Evolutionary conservation across 1,140 invertebrate species (phyloP), one percentile per base, ranked within the genome.

Genomic region (Schlechtendalia chinensis): DNA sequence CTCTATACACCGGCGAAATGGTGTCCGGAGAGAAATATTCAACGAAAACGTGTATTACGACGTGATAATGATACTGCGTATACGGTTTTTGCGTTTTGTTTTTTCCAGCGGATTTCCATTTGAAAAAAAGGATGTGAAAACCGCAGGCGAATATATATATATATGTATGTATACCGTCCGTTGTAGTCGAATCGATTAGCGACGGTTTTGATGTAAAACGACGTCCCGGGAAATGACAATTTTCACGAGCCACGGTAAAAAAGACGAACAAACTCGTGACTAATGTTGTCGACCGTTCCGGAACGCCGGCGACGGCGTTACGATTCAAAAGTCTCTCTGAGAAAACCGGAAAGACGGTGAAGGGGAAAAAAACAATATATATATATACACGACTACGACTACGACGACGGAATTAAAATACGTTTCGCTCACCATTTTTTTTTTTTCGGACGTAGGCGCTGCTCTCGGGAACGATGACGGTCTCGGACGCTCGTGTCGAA

Each of bases 101-200:
- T 4, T 11, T 53, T 24, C 16, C 16, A 17, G 24, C 29, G 16
- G 22, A 29, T 72, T 72, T 72, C 16, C 50, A 50, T n/a, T n/a
- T 12, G 53, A n/a, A 56, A 58, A 74, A 74, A 67, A n/a, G 65
- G 39, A 74, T 11, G 32, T 4, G 29, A 45, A 74, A 69, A 50
- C 67, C 67, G 22, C 67, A 22, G 32, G 47, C 45, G 39, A 47
- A 19, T 39, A 22, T 58, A 53, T 74, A 53, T 29, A 19, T 74
- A 19, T 50, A 50, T 0, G 45, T 12, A 74, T 29, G 17, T 22
- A 67, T 67, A 19, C 19, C 12, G 27, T 72, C 24, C 24, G 27
- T 72, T 22, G 24, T 24, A 53, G 75, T 27, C 58, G 45, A 79
- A 79, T 79, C 75, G 75, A 79, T 79, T 79, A 79, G 75, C n/a